These are phyloP conservation scores for Dendrolimus houi DNA, from an alignment of 2,888 invertebrate species.

Conservation along the genomic window DNA sequence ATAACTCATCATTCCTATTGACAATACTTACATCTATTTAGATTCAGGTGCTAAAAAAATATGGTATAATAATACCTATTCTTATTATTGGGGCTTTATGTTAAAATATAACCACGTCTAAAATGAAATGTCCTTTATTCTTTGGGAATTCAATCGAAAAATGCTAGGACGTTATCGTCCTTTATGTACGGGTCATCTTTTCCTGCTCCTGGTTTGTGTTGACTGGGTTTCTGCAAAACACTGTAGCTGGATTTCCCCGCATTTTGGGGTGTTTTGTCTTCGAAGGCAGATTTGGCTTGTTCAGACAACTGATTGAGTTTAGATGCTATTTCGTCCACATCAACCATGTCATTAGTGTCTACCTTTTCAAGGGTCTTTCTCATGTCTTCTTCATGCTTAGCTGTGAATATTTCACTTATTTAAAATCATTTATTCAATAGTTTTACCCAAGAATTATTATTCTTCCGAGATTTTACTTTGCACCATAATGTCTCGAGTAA, in stretches of 20 bases:
- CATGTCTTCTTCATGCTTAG: constrained; percentile 26
- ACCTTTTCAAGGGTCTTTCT: constrained; percentile 23
- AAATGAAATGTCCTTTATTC: no score
- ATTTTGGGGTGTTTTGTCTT: constrained; percentile 10
- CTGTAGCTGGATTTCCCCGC: constrained; percentile 14
- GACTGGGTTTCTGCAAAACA: constrained; percentile 15
- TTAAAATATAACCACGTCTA: no score
- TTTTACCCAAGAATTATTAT: no score
- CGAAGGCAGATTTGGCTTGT: constrained; percentile 8
- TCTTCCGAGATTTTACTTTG: no score
- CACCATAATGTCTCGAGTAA: no score
- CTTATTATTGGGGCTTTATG: no score
- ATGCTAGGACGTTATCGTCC: constrained; percentile 14
- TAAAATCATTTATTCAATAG: no score
- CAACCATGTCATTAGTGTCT: constrained; percentile 20
- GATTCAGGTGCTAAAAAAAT: no score
- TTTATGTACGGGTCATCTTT: constrained; percentile 9
- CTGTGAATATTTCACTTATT: neutral
- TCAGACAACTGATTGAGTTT: constrained; percentile 22
- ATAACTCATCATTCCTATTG: no score
- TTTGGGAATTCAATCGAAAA: constrained; percentile 13
- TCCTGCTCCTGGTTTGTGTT: constrained; percentile 3
- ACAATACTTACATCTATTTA: no score
- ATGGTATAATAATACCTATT: no score
- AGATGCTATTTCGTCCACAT: constrained; percentile 23